Evolutionary conservation across 2,797 vertebrate species (phyloP), one percentile per base, ranked within the genome.

Genomic region (Triplophysa bombifrons): DNA sequence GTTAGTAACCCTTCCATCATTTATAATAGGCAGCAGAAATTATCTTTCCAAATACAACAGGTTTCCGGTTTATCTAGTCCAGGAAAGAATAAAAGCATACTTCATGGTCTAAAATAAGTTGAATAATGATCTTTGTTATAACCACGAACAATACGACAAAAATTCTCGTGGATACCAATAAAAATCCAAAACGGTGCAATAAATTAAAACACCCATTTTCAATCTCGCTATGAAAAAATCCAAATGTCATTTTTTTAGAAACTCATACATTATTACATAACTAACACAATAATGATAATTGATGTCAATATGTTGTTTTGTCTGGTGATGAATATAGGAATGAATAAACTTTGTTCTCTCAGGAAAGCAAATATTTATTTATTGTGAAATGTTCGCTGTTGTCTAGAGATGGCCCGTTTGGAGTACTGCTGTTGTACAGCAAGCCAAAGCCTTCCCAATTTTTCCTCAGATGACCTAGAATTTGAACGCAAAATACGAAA

Each of bases 381-480:
- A 68, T 68, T 68, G 64, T 68, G 64, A 68, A 58, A 76, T 68
- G 22, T 68, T 69, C 19, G 60, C 3, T 64, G 46, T 67, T 56
- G 64, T 73, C 51, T 20, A 50, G 55, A 30, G 64, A 55, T 13
- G 50, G 55, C 9, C 58, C 34, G 61, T 68, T 41, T 76, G n/a
- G 75, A 65, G 22, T 69, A 73, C 61, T 63, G 17, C 20, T 50
- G 12, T 58, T 84, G 27, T 25, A 80, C 22, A 73, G 17, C 67
- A 74, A 46, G 19, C 72, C 56, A 65, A 77, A 60, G 30, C 30
- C 25, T 22, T 68, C 25, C 53, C 34, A 22, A 55, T n/a, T 58
- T 76, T 34, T 66, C 81, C 83, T 84, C 63, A 58, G 58, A 66
- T 34, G 46, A 76, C 80, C 41, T 46, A 72, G 81, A 16, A 69